These are phyloP conservation scores for Argentina silus DNA, from an alignment of 2,797 vertebrate species.

Conservation along the genomic window DNA sequence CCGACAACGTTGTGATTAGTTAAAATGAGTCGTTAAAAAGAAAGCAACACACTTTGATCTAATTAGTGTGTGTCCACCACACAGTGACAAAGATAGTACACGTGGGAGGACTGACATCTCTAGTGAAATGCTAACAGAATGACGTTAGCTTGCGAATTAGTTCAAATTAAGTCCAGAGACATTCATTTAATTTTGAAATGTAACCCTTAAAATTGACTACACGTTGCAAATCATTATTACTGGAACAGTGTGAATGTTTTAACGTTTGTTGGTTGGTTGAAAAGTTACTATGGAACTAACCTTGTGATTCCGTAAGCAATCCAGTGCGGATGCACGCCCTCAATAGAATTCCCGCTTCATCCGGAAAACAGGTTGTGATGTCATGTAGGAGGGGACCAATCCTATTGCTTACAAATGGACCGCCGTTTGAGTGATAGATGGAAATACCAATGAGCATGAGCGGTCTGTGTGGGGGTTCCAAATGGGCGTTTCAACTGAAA, in stretches of 20 bases:
- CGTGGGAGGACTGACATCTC: too few relatives aligned
- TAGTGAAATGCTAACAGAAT: too few relatives aligned
- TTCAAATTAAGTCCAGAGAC: too few relatives aligned
- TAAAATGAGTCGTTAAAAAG: not conserved
- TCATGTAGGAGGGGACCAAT: constrained; percentile 42
- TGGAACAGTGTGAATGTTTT: not conserved
- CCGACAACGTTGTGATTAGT: not conserved
- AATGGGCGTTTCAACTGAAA: not conserved
- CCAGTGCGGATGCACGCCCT: constrained; percentile 35
- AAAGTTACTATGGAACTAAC: not conserved
- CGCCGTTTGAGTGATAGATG: not conserved
- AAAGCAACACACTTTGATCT: not conserved
- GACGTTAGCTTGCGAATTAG: too few relatives aligned
- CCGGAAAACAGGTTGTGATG: constrained; percentile 9
- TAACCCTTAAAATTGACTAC: not conserved
- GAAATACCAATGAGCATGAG: not conserved
- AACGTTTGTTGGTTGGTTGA: not conserved
- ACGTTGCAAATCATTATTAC: not conserved
- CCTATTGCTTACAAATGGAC: not conserved
- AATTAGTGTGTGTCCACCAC: accelerated
- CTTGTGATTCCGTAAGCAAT: not conserved
- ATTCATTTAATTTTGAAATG: too few relatives aligned
- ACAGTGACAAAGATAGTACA: too few relatives aligned
- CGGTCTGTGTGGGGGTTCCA: not conserved
- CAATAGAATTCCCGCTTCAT: constrained; percentile 62